Conservation (phyloP, 2,797 vertebrate species). For the Oreonectes daqikongensis region DNA sequence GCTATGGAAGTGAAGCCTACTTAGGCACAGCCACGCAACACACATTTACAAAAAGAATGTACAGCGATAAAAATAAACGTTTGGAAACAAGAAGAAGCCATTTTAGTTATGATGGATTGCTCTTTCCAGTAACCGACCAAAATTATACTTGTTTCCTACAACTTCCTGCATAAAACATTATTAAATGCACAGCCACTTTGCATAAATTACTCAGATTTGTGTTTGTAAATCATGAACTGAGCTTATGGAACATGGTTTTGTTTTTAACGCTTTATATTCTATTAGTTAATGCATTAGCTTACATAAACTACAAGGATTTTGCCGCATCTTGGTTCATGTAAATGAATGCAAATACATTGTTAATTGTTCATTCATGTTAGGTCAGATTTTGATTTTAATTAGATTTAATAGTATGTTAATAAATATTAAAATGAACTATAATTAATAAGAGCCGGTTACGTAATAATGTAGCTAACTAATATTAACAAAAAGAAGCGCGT, state of each 20-base stretch:
- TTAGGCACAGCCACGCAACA: conserved; percentile 13
- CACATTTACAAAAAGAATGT: neutral
- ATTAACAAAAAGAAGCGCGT: no score
- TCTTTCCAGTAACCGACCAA: conserved; percentile 81
- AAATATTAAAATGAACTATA: no score
- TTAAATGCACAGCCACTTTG: conserved; percentile 84
- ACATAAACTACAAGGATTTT: no score
- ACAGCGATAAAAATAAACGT: conserved; percentile 59
- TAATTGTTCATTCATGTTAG: no score
- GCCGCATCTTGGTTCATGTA: no score
- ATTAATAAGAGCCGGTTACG: no score
- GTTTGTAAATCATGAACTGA: conserved; percentile 81
- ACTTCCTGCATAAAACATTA: conserved; percentile 81
- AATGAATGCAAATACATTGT: no score
- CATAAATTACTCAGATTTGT: conserved; percentile 86
- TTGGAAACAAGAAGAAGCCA: conserved; percentile 51
- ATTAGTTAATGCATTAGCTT: no score
- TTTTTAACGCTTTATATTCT: neutral
- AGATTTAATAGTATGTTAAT: no score
- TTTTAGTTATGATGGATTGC: conserved; percentile 78
- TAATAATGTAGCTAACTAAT: no score
- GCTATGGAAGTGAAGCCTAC: conserved; percentile 75
- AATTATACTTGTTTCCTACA: conserved; percentile 84
- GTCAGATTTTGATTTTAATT: no score
- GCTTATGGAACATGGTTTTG: conserved; percentile 81